phyloP scores from a whole-genome alignment of 2,113 vertebrate species.

The Electrona antarctica region DNA sequence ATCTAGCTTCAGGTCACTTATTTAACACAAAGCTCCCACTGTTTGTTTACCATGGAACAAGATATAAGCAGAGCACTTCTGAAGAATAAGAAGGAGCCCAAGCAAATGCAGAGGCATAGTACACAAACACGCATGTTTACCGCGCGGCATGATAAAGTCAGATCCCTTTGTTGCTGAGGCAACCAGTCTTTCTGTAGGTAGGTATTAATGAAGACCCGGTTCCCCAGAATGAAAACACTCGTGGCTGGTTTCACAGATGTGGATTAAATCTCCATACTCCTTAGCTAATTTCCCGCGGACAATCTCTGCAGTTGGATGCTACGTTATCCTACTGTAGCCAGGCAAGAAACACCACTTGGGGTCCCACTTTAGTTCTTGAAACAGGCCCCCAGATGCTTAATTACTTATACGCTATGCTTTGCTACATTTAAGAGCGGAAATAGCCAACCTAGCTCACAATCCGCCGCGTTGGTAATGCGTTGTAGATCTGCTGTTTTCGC shows the following conservation, averaged over 20 bases:
- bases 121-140: too few relatives aligned
- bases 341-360: too few relatives aligned
- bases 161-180: slow-evolving; percentile 40
- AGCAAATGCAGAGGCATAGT: too few relatives aligned
- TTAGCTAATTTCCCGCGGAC: slow-evolving; percentile 59
- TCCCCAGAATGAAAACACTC: slow-evolving; percentile 58
- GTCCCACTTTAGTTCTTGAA: not conserved
- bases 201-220: slow-evolving; percentile 42
- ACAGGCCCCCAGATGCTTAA: slow-evolving; percentile 4
- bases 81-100: too few relatives aligned
- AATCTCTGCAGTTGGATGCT: slow-evolving; percentile 39
- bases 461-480: too few relatives aligned
- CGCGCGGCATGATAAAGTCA: slow-evolving; percentile 18
- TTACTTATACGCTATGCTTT: too few relatives aligned
- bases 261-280: slow-evolving; percentile 43
- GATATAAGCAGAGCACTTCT: too few relatives aligned
- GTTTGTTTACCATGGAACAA: not conserved
- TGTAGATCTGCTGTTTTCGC: too few relatives aligned
- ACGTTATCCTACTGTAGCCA: too few relatives aligned
- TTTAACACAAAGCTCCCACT: slow-evolving; percentile 9
- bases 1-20: slow-evolving; percentile 39
- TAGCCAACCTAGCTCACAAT: too few relatives aligned
- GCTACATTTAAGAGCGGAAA: too few relatives aligned
- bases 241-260: slow-evolving; percentile 55
- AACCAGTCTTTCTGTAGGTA: slow-evolving; percentile 20